Conservation (phyloP, 35 echinoderm and acorn worm genomes). For the Holothuria glaberrima region DNA sequence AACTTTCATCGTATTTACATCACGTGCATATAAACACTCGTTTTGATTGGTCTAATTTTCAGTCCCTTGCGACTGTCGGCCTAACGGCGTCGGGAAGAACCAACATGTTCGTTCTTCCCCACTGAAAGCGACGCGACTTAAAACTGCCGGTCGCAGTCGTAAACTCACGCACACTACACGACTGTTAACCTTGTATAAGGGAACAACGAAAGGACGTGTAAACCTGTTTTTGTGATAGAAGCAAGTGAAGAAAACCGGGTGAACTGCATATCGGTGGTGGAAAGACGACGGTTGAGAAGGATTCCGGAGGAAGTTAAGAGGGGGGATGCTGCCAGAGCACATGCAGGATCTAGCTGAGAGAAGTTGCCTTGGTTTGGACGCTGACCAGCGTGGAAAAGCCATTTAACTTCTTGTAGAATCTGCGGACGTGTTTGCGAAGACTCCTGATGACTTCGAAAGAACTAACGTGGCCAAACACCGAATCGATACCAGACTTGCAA, state of each 20-base stretch:
- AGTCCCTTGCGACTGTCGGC: too few relatives aligned
- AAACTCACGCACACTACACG: too few relatives aligned
- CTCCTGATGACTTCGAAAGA: neutral
- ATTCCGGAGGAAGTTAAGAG: neutral
- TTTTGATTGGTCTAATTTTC: too few relatives aligned
- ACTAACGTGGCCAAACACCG: neutral
- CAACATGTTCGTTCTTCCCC: too few relatives aligned
- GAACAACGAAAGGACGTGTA: neutral
- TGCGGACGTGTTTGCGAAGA: neutral
- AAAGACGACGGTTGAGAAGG: neutral
- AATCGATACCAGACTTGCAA: neutral
- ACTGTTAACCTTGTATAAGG: neutral
- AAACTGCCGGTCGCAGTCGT: too few relatives aligned
- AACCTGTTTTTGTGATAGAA: neutral
- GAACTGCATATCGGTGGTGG: neutral
- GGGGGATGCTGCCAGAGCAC: neutral
- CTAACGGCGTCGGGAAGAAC: too few relatives aligned
- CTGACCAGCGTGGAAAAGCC: neutral
- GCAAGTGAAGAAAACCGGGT: neutral
- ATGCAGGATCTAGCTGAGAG: conserved; percentile 12
- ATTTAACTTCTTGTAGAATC: neutral
- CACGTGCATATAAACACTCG: too few relatives aligned
- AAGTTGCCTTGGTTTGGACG: neutral
- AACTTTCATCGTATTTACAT: too few relatives aligned
- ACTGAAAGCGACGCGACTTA: too few relatives aligned